Conservation (phyloP, 1,140 invertebrate species). For the Euura lappo region DNA sequence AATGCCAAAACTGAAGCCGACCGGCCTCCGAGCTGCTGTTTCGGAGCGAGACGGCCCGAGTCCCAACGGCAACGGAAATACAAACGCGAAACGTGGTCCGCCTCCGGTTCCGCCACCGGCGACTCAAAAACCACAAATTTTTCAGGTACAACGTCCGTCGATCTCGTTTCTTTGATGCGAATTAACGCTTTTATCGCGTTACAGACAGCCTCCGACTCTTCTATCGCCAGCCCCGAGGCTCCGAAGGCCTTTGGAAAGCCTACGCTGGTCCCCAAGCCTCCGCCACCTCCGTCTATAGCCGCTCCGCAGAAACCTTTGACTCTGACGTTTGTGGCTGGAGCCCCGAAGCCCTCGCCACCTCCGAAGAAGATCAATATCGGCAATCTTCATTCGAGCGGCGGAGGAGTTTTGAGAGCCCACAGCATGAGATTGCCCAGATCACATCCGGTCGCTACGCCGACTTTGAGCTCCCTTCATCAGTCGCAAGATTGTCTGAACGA, state of each 20-base stretch:
- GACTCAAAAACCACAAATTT: slow-evolving; percentile 59
- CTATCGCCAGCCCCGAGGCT: slow-evolving; percentile 28
- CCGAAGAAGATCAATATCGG: slow-evolving; percentile 55
- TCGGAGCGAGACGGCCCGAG: slow-evolving; percentile 27
- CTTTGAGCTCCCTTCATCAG: slow-evolving; percentile 58
- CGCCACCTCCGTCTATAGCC: slow-evolving; percentile 33
- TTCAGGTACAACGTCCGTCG: slow-evolving; percentile 23
- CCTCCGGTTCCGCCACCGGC: slow-evolving; percentile 63
- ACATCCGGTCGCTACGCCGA: slow-evolving; percentile 54
- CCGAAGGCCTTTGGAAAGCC: slow-evolving; percentile 60
- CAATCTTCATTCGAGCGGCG: slow-evolving; percentile 27
- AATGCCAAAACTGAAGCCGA: slow-evolving; percentile 85
- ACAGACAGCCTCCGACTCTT: slow-evolving; percentile 43
- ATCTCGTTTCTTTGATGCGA: background rate
- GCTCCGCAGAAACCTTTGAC: slow-evolving; percentile 57
- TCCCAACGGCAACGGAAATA: slow-evolving; percentile 32
- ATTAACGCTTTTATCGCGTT: background rate
- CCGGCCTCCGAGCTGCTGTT: slow-evolving; percentile 61
- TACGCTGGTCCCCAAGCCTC: slow-evolving; percentile 62
- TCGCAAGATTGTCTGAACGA: slow-evolving; percentile 61
- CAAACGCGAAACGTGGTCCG: slow-evolving; percentile 58
- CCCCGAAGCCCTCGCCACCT: slow-evolving; percentile 60
- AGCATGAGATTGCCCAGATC: slow-evolving; percentile 63
- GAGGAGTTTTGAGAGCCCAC: slow-evolving; percentile 60
- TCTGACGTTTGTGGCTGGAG: slow-evolving; percentile 28